A percentile compares a stretch with the other conserved stretches of the same genome.
Evolutionary conservation across 2,888 invertebrate species (phyloP).

Genomic region (Drosophila nr. perissopoda): DNA sequence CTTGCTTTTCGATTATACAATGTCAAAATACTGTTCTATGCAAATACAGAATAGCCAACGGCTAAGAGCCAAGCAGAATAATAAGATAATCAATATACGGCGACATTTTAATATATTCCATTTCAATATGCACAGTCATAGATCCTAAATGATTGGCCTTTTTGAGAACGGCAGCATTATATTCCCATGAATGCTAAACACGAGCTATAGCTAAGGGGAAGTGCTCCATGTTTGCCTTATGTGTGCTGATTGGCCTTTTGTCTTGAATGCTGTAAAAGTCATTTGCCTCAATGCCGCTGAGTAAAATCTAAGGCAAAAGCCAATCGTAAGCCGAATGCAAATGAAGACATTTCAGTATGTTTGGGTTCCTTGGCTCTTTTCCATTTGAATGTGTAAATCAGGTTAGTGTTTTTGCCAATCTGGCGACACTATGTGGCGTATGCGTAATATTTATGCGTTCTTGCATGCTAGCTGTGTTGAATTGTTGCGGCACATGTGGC

Average conservation of each 20-base stretch:
- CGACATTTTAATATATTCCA: neutral
- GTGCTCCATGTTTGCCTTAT: conserved; percentile 12
- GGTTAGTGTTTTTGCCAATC: conserved; percentile 55
- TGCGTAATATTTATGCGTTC: conserved; percentile 66
- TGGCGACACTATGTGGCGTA: conserved; percentile 59
- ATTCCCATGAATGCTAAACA: neutral
- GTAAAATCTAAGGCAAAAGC: neutral
- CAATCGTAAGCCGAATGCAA: conserved; percentile 32
- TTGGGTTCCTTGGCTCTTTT: conserved; percentile 16
- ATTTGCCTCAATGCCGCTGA: conserved; percentile 16
- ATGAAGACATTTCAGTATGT: conserved; percentile 39
- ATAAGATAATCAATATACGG: neutral
- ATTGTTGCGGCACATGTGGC: conserved; percentile 63
- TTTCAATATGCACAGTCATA: neutral
- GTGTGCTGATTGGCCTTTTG: conserved; percentile 13
- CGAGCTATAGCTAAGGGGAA: neutral
- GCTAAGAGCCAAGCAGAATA: neutral
- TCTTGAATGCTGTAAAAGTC: conserved; percentile 8
- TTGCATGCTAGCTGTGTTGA: conserved; percentile 5
- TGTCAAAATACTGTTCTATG: neutral
- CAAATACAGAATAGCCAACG: neutral
- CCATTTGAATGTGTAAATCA: conserved; percentile 59
- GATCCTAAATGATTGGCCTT: neutral
- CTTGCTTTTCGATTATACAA: neutral
- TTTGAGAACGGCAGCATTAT: neutral